Percentiles rank a stretch among this genome's conserved stretches.
These are phyloP conservation scores for Mayetiola destructor DNA, from an alignment of 2,888 invertebrate genomes.

Conservation along the genomic window DNA sequence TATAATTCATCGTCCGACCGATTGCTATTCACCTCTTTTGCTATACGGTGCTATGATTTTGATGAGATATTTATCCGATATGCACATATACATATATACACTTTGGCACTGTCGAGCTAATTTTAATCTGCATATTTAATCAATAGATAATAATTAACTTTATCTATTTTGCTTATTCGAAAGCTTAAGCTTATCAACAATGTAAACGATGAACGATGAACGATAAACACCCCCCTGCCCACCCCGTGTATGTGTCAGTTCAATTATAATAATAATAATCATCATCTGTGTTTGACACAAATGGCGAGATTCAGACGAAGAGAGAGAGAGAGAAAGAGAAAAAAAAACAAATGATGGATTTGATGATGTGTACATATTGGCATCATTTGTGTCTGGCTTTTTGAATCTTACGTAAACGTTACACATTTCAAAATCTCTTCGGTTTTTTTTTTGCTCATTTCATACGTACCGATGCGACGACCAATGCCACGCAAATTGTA, in stretches of 20 bases:
- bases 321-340: too few relatives aligned
- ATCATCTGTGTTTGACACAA: constrained; percentile 3
- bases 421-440: neutral
- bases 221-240: too few relatives aligned
- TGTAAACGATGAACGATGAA: neutral
- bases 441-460: neutral
- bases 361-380: constrained; percentile 9
- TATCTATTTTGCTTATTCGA: constrained; percentile 11
- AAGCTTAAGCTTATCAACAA: constrained; percentile 6
- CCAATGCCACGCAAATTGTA: neutral
- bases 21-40: too few relatives aligned
- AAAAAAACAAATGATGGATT: too few relatives aligned
- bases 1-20: too few relatives aligned
- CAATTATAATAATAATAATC: constrained; percentile 13
- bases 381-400: too few relatives aligned
- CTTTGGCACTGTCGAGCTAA: neutral
- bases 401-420: too few relatives aligned
- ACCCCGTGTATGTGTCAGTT: constrained; percentile 5
- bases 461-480: too few relatives aligned
- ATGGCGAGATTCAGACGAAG: too few relatives aligned
- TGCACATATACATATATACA: neutral
- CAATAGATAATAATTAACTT: constrained; percentile 14
- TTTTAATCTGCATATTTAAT: constrained; percentile 14
- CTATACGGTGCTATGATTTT: too few relatives aligned
- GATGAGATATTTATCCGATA: too few relatives aligned